phyloP scores from a whole-genome alignment of 2,888 invertebrate species.

The Actias luna region DNA sequence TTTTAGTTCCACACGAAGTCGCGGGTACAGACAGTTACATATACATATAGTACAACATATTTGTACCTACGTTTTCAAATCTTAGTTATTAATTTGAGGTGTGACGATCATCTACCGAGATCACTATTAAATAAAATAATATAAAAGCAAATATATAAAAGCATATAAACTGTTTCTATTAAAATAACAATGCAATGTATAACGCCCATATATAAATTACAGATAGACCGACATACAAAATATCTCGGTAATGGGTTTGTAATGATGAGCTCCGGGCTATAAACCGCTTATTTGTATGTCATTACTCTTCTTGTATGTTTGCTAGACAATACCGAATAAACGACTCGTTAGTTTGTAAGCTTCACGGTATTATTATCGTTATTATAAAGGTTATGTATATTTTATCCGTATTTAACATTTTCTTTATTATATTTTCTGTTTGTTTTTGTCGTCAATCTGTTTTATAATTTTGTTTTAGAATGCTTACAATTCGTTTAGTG shows the following conservation, averaged over 20 bases:
- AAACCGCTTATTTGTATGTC: not conserved
- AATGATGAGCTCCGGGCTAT: constrained; percentile 9
- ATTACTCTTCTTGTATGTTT: not conserved
- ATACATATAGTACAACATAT: too few species aligned
- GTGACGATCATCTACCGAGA: too few species aligned
- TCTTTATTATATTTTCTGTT: not conserved
- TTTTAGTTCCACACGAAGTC: too few species aligned
- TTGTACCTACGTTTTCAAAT: too few species aligned
- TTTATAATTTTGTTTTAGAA: too few species aligned
- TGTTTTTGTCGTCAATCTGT: not conserved
- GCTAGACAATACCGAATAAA: not conserved
- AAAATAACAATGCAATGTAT: not conserved
- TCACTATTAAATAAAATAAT: too few species aligned
- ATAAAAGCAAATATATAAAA: too few species aligned
- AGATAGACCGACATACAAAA: not conserved
- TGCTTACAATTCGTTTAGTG: too few species aligned
- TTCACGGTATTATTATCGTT: not conserved
- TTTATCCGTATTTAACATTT: not conserved
- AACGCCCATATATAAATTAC: not conserved
- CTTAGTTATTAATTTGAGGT: too few species aligned
- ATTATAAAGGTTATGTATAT: not conserved
- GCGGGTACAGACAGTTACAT: too few species aligned
- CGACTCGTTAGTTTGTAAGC: not conserved
- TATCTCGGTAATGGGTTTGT: constrained; percentile 1
- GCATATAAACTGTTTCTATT: not conserved